A percentile compares a stretch with the other conserved stretches of the same genome.
Evolutionary conservation across 1,140 invertebrate genomes (phyloP).

Genomic region (Fopius arisanus): DNA sequence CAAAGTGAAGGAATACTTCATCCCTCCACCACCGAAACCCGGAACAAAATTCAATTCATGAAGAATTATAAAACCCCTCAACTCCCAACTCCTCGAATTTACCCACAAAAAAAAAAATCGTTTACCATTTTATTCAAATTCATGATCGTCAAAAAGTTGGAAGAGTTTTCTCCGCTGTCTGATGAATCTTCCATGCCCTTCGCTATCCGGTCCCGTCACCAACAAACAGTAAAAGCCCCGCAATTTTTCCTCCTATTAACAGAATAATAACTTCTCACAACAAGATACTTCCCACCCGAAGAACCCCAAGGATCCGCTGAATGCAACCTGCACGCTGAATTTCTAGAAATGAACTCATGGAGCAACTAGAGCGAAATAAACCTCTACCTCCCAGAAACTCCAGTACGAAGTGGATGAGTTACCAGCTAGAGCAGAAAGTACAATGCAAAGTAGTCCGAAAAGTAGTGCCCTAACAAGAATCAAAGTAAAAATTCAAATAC

Average conservation of each 20-base stretch:
- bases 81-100: neutral
- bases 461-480: neutral
- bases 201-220: neutral
- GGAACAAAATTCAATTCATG: neutral
- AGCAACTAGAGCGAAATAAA: slow-evolving; percentile 33
- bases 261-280: neutral
- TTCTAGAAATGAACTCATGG: neutral
- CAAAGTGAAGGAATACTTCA: neutral
- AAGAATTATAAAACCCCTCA: neutral
- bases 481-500: neutral
- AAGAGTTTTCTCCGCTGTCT: neutral
- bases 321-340: neutral
- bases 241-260: neutral
- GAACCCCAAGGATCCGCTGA: slow-evolving; percentile 11
- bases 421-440: neutral
- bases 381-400: neutral
- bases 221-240: too few relatives aligned
- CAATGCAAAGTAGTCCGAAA: slow-evolving; percentile 15
- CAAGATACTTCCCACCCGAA: neutral
- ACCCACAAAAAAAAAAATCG: neutral
- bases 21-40: neutral
- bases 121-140: neutral
- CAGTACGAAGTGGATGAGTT: slow-evolving; percentile 10
- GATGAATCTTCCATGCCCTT: neutral
- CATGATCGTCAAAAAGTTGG: neutral